Evolutionary conservation across 2,797 vertebrate species (phyloP), one percentile per base, ranked within the genome.

Genomic region (Sparidentex hasta): DNA sequence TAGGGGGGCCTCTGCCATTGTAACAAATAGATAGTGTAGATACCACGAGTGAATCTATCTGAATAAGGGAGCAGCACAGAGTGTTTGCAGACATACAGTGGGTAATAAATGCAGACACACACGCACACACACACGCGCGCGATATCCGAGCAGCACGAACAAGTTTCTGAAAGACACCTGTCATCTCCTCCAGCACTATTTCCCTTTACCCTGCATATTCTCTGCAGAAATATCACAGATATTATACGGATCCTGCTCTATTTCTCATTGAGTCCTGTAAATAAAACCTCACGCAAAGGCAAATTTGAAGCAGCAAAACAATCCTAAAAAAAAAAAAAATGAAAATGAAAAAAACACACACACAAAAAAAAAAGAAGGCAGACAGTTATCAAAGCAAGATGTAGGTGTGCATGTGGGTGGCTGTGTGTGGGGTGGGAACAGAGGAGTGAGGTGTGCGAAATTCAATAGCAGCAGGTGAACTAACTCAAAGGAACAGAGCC

Each of bases 11-110:
- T 84, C 82, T 78, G 78, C 79, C 64, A 66, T 80, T 84, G 83
- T 57, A 90, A 90, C 81, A 91, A 91, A 93, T 63, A 85, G 85
- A 89, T 85, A 76, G 71, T 76, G 77, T 76, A 81, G 87, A 92
- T 87, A 88, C 74, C 67, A 51, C 61, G 2, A 88, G 88, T 88
- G 77, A 86, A 94, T 91, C 68, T 76, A 82, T 85, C 87, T 81
- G 79, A 84, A 85, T 85, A 88, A 83, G 70, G 68, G 41, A 61
- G 64, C 23, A 71, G 66, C 76, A 63, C 20, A 62, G 50, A 76
- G 55, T 74, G 63, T 67, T 67, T 84, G 73, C 76, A 75, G 50
- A 81, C 61, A 59, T 13, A 74, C 73, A 71, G 68, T 54, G 68
- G 59, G 88, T 87, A 77, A 89, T 55, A 77, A 67, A 82, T 74